phyloP scores from a whole-genome alignment of 2,113 vertebrate species.

The Hemicordylus capensis region DNA sequence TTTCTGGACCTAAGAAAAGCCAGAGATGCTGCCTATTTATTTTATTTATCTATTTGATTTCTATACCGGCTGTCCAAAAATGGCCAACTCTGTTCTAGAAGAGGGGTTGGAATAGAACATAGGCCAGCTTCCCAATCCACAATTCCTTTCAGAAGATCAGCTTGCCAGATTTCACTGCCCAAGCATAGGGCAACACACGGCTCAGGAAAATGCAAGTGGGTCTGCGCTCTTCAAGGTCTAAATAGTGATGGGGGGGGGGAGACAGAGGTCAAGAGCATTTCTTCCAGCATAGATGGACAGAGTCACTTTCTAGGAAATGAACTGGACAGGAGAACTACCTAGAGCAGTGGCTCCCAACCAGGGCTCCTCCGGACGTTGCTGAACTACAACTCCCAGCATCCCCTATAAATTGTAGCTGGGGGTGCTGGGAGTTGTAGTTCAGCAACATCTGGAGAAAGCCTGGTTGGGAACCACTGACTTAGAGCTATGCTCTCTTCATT shows the following conservation, averaged over 20 bases:
- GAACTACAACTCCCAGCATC: too few relatives aligned
- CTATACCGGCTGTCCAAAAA: too few relatives aligned
- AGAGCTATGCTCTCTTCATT: too few relatives aligned
- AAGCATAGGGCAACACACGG: background rate
- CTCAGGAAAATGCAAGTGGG: too few relatives aligned
- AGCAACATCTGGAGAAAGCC: too few relatives aligned
- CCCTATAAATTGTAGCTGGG: too few relatives aligned
- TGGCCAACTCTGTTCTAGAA: background rate
- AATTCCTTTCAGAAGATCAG: background rate
- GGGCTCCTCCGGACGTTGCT: too few relatives aligned
- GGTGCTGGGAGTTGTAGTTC: too few relatives aligned
- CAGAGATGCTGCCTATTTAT: accelerated
- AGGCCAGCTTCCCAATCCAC: background rate
- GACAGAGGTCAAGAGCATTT: background rate
- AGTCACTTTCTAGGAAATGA: too few relatives aligned
- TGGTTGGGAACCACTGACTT: too few relatives aligned
- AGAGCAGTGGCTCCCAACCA: background rate
- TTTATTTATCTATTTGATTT: too few relatives aligned
- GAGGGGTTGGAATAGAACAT: background rate
- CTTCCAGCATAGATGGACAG: background rate
- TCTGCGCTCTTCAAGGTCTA: background rate
- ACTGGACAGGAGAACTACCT: too few relatives aligned
- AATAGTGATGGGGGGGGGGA: background rate
- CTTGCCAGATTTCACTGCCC: background rate
- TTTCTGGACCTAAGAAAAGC: conserved; percentile 86